A percentile compares a stretch with the other conserved stretches of the same genome.
phyloP scores from a whole-genome alignment of 2,113 vertebrate species.

The Colaptes auratus region DNA sequence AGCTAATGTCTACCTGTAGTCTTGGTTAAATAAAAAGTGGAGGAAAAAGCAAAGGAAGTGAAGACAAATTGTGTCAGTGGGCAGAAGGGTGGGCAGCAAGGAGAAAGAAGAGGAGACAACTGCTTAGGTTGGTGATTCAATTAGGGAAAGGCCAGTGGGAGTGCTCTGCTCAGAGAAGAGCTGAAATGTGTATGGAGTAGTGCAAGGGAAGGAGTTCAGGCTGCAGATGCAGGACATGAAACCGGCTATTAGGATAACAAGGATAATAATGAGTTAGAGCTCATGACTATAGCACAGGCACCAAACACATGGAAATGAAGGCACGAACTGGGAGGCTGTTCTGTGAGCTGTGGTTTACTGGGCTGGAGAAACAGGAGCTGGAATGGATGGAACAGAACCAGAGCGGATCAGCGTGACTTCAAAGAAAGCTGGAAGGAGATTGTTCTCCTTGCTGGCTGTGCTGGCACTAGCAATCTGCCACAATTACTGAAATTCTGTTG shows the following conservation, averaged over 20 bases:
- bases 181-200: neutral
- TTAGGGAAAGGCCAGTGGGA: neutral
- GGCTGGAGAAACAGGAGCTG: neutral
- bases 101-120: neutral
- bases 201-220: neutral
- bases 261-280: neutral
- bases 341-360: accelerated
- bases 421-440: neutral
- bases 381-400: accelerated
- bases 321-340: neutral
- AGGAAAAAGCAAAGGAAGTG: neutral
- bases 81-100: neutral
- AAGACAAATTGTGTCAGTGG: neutral
- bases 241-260: neutral
- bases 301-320: neutral
- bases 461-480: neutral
- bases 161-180: neutral
- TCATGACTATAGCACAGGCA: neutral
- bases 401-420: accelerated
- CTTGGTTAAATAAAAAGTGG: neutral
- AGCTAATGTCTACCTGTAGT: neutral
- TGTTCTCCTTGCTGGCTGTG: neutral
- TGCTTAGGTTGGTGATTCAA: neutral
- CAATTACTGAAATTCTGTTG: accelerated
- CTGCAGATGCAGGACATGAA: neutral